Percentiles rank a stretch among this genome's conserved stretches.
Conservation (phyloP, 2,888 invertebrate species). For the Drosophila nr. fundita region DNA sequence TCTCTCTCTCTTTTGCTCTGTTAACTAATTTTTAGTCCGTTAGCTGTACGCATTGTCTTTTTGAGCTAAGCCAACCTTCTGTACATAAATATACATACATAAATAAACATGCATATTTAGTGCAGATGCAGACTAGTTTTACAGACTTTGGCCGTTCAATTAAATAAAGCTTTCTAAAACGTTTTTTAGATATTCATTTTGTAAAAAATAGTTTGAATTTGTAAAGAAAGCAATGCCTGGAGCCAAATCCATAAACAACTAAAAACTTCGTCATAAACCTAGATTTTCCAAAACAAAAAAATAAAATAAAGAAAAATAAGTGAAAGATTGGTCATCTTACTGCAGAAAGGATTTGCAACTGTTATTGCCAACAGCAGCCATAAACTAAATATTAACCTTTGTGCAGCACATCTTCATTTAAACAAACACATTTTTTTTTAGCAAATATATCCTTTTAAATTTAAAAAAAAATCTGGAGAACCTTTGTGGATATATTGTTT, state of each 20-base stretch:
- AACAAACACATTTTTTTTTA: neutral
- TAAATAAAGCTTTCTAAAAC: neutral
- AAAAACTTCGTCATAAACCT: neutral
- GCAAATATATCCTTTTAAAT: neutral
- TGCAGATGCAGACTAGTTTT: neutral
- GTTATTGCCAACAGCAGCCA: neutral
- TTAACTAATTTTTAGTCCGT: conserved; percentile 34
- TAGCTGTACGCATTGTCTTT: conserved; percentile 7
- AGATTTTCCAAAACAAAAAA: neutral
- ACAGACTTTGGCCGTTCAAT: neutral
- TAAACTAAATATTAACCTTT: neutral
- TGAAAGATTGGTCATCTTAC: neutral
- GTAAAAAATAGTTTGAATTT: neutral
- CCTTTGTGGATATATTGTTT: too few species aligned
- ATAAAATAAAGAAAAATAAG: neutral
- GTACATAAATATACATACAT: neutral
- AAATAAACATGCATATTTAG: neutral
- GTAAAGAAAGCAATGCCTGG: neutral
- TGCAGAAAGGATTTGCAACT: neutral
- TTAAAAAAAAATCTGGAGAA: too few species aligned
- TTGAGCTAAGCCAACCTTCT: conserved; percentile 1
- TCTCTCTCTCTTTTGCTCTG: conserved; percentile 20
- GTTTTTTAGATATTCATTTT: neutral
- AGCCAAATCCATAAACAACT: neutral
- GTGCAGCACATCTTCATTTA: neutral